Conservation (phyloP, 2,888 invertebrate genomes). For the Halictus quadricinctus region DNA sequence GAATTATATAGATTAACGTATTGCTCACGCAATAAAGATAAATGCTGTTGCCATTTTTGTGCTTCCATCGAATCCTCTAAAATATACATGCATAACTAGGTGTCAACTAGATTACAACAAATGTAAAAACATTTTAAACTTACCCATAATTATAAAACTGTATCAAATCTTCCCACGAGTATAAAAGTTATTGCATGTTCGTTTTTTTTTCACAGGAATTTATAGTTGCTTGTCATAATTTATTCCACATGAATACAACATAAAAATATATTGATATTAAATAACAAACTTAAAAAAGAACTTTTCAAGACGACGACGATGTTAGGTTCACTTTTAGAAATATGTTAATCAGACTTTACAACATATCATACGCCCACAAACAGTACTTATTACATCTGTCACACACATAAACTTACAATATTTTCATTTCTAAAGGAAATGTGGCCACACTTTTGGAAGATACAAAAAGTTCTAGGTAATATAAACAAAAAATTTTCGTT, state of each 20-base stretch:
- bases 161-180: constrained; percentile 2
- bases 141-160: constrained; percentile 49
- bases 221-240: constrained; percentile 23
- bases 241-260: neutral
- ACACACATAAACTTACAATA: constrained; percentile 25
- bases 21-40: constrained; percentile 93
- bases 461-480: constrained; percentile 41
- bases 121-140: constrained; percentile 23
- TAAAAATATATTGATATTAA: constrained; percentile 7
- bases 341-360: constrained; percentile 28
- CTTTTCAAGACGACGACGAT: constrained; percentile 7
- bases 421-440: constrained; percentile 35
- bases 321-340: constrained; percentile 23
- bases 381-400: constrained; percentile 38
- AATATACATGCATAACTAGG: constrained; percentile 26
- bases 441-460: constrained; percentile 36
- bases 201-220: constrained; percentile 19
- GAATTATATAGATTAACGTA: constrained; percentile 94
- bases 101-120: neutral
- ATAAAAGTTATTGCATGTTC: constrained; percentile 51
- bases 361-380: constrained; percentile 54
- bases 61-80: constrained; percentile 77
- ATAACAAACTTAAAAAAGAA: neutral
- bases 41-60: constrained; percentile 88
- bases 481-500: constrained; percentile 4